These are phyloP conservation scores for Pocillopora grandis DNA, from an alignment of 92 coral and sea anemone genomes.

Conservation along the genomic window DNA sequence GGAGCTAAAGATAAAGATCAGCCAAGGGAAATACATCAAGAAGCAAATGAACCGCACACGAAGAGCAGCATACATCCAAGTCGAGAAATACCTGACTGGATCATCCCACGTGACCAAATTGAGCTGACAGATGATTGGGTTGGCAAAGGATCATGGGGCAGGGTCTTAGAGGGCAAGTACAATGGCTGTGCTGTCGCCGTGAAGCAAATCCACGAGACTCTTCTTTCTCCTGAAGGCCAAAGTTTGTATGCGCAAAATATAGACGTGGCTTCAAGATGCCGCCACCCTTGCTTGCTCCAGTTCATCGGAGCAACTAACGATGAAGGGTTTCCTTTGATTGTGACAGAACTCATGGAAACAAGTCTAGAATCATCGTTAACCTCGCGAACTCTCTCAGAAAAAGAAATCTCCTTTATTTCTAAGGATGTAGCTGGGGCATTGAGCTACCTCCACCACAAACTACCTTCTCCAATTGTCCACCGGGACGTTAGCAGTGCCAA, in stretches of 20 bases:
- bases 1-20: too few species aligned
- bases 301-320: slow-evolving; percentile 27
- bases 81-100: slow-evolving; percentile 19
- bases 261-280: too few species aligned
- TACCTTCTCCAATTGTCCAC: too few species aligned
- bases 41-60: too few species aligned
- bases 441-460: too few species aligned
- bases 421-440: too few species aligned
- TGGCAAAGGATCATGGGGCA: slow-evolving; percentile 28
- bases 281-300: too few species aligned
- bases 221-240: slow-evolving; percentile 61
- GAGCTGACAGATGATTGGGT: not conserved
- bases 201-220: slow-evolving; percentile 67
- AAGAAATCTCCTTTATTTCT: slow-evolving; percentile 5
- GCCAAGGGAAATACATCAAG: too few species aligned
- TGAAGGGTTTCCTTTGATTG: slow-evolving; percentile 33
- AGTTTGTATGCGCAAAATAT: slow-evolving; percentile 43
- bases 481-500: not conserved
- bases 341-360: slow-evolving; percentile 56
- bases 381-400: slow-evolving; percentile 33
- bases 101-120: slow-evolving; percentile 12
- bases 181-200: slow-evolving; percentile 47
- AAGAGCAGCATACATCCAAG: not conserved
- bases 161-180: slow-evolving; percentile 9
- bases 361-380: slow-evolving; percentile 38